These are phyloP conservation scores for Dicrostonyx torquatus DNA, from an alignment of 2,797 vertebrate genomes.

Conservation along the genomic window DNA sequence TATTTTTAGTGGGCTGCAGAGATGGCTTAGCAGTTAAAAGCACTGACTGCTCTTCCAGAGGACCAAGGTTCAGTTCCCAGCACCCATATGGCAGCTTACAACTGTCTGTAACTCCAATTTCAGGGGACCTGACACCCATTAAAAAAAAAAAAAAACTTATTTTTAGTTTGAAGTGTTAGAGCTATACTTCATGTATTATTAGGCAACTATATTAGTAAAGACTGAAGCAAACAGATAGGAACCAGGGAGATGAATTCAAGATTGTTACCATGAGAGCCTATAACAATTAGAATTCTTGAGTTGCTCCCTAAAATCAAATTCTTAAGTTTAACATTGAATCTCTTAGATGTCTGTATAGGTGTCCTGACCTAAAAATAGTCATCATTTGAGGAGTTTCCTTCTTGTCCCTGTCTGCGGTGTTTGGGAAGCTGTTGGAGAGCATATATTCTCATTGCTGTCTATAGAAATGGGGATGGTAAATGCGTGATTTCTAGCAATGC, in stretches of 20 bases:
- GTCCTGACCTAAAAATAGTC: not conserved
- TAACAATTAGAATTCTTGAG: not conserved
- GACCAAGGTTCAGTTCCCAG: no score
- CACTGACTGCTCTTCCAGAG: no score
- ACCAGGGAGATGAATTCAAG: not conserved
- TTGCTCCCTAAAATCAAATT: slow-evolving; percentile 17
- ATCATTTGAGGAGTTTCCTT: slow-evolving; percentile 11
- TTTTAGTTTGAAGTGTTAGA: not conserved
- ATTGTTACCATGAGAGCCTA: not conserved
- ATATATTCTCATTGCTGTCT: not conserved
- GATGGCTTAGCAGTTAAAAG: no score
- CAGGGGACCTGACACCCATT: no score
- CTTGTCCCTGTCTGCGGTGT: not conserved
- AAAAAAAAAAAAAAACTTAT: no score
- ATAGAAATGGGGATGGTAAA: not conserved
- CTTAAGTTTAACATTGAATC: not conserved
- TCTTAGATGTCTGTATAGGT: not conserved
- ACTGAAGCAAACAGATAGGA: not conserved
- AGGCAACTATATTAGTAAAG: not conserved
- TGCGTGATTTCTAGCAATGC: not conserved
- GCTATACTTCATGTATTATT: not conserved
- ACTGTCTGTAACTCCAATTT: no score
- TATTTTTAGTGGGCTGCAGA: not conserved
- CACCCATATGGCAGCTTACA: no score
- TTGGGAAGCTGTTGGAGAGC: not conserved